Base-by-base conservation (phyloP, 2,797 vertebrate species). In the Chromis chromis region DNA sequence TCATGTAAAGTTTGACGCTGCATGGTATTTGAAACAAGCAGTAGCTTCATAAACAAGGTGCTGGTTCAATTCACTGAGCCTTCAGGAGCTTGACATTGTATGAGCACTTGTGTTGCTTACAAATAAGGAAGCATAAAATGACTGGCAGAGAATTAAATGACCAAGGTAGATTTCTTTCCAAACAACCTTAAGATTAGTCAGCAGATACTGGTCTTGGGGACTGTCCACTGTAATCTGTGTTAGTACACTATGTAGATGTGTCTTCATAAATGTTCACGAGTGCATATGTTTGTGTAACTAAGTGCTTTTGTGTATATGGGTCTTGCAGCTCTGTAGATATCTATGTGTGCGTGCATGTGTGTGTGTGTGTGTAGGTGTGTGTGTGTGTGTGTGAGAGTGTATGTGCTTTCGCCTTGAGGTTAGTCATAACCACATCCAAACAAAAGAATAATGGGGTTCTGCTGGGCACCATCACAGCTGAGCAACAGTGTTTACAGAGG, bases 361-460 rank as follows among this genome's bases (percentile, higher is more conserved):
- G 39, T 69, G 39, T 2, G 17, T 44, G 42, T 44, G n/a, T 5
- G 19, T 21, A n/a, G n/a, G 39, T 40, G 16, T 14, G 16, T n/a
- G 44, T 65, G 24, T 52, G 22, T 70, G 39, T 69, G 39, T 2
- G 17, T 19, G 42, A 8, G n/a, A 19, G 19, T 11, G n/a, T 65
- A 24, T 52, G 27, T 65, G 3, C 50, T 21, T 57, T 64, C 4
- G 14, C 31, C 64, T 65, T 58, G 42, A 60, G 50, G 77, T 75
- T 65, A 55, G 24, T 52, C 61, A 73, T 77, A 66, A 71, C 70
- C 31, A 55, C 57, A 53, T 72, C 66, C 64, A 76, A 72, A 78
- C 49, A 65, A 73, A 83, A 85, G 52, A 83, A 70, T 84, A 83
- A 77, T 89, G 22, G 62, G 46, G 33, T 65, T 84, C 72, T 65